phyloP scores from a whole-genome alignment of 2,797 vertebrate species.

The Pantherophis vulpinus region DNA sequence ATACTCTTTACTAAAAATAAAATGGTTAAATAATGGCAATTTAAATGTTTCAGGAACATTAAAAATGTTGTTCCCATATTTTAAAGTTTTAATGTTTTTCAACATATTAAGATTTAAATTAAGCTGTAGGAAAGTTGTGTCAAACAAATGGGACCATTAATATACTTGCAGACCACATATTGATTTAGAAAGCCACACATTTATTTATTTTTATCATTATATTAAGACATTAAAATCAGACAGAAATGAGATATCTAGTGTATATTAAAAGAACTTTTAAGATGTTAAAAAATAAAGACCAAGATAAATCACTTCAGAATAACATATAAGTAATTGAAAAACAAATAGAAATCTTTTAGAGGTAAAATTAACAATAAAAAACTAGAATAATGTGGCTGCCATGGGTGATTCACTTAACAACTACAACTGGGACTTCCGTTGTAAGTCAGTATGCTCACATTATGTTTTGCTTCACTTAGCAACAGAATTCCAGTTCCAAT shows the following conservation, averaged over 20 bases:
- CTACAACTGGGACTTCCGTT: background rate
- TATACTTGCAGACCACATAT: background rate
- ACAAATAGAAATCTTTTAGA: background rate
- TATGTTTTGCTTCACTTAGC: background rate
- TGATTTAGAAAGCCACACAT: background rate
- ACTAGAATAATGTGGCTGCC: background rate
- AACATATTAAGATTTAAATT: background rate
- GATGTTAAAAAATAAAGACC: background rate
- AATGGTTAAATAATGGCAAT: constrained; percentile 10
- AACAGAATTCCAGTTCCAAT: background rate
- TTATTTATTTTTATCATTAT: background rate
- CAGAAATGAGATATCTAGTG: background rate
- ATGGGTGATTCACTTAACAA: background rate
- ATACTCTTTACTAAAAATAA: constrained; percentile 17
- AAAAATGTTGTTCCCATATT: background rate
- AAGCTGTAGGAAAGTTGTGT: background rate
- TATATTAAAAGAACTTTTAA: background rate
- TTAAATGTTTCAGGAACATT: constrained; percentile 6
- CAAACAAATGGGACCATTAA: background rate
- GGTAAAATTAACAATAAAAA: background rate
- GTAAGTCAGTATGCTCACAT: background rate
- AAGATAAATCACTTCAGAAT: background rate
- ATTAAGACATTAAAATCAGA: background rate
- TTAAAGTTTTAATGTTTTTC: background rate
- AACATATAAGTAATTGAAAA: background rate